These are phyloP conservation scores for Lindbergichthys nudifrons DNA, from an alignment of 2,797 vertebrate species.

Conservation along the genomic window DNA sequence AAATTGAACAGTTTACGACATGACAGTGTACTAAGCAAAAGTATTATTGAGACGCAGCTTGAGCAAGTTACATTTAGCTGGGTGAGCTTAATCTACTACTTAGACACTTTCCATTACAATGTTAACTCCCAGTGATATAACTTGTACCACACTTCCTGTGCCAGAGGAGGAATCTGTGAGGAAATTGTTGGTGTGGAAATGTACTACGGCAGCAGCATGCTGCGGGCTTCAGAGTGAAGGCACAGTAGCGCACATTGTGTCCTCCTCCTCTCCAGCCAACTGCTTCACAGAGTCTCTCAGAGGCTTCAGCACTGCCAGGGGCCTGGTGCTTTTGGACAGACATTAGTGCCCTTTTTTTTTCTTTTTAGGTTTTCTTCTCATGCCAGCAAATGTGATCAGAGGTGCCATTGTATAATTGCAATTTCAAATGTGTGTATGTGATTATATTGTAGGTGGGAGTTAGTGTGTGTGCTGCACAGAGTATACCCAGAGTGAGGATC, in stretches of 20 bases:
- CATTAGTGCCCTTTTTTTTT: conserved; percentile 45
- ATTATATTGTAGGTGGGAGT: conserved; percentile 28
- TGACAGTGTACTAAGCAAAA: too few relatives aligned
- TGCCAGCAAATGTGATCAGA: conserved; percentile 58
- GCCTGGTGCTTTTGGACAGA: conserved; percentile 58
- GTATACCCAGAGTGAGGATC: conserved; percentile 42
- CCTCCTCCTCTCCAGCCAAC: conserved; percentile 54
- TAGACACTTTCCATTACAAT: conserved; percentile 4
- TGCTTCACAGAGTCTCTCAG: conserved; percentile 64
- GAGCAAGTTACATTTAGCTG: neutral
- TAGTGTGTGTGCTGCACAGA: conserved; percentile 1
- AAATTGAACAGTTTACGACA: too few relatives aligned
- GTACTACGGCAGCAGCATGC: conserved; percentile 46
- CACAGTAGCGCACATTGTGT: conserved; percentile 70
- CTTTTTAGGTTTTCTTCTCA: conserved; percentile 48
- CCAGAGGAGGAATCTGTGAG: conserved; percentile 32
- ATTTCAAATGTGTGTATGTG: conserved; percentile 40
- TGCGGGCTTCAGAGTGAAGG: conserved; percentile 50
- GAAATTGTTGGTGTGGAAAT: conserved; percentile 55
- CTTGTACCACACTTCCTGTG: neutral
- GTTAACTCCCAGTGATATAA: conserved; percentile 24
- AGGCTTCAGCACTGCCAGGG: conserved; percentile 52
- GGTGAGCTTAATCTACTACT: neutral
- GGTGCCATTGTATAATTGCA: conserved; percentile 34
- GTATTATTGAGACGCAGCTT: too few relatives aligned